Conservation (phyloP, 1,140 invertebrate species). For the Drosophila sucinea region DNA sequence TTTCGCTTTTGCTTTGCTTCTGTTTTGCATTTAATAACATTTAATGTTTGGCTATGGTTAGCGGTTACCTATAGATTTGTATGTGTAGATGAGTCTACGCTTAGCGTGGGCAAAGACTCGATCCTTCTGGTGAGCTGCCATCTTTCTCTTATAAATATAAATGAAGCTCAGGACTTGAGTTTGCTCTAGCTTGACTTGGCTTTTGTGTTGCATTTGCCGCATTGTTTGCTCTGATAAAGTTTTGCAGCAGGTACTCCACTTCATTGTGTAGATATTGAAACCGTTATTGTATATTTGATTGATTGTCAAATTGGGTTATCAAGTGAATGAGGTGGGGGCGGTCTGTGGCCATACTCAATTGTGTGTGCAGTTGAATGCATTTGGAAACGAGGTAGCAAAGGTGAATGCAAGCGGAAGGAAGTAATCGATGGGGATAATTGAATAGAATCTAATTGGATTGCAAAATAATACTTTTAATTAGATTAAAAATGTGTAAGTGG, state of each 20-base stretch:
- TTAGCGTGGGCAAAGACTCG: too few species aligned
- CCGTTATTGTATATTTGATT: constrained; percentile 55
- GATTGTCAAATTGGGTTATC: constrained; percentile 67
- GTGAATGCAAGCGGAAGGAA: constrained; percentile 19
- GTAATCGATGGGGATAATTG: constrained; percentile 35
- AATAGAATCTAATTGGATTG: constrained; percentile 25
- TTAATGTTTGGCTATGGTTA: constrained; percentile 66
- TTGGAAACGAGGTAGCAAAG: background rate
- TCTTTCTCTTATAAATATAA: constrained; percentile 66
- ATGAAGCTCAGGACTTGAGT: constrained; percentile 46
- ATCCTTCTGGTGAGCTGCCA: background rate
- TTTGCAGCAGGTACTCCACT: constrained; percentile 16
- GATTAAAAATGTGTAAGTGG: background rate
- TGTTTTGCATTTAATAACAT: constrained; percentile 76
- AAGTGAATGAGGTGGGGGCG: constrained; percentile 24
- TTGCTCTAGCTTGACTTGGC: constrained; percentile 34
- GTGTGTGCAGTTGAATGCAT: constrained; percentile 28
- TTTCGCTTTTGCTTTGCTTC: constrained; percentile 20
- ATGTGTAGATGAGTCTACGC: too few species aligned
- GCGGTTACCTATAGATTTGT: constrained; percentile 45
- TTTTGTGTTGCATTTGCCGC: constrained; percentile 59
- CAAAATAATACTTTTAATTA: constrained; percentile 13
- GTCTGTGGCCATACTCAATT: constrained; percentile 31
- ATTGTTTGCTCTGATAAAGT: constrained; percentile 60
- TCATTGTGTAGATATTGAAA: constrained; percentile 22